Base-by-base conservation (phyloP, 2,797 vertebrate species). In the Molossus alvarezi region DNA sequence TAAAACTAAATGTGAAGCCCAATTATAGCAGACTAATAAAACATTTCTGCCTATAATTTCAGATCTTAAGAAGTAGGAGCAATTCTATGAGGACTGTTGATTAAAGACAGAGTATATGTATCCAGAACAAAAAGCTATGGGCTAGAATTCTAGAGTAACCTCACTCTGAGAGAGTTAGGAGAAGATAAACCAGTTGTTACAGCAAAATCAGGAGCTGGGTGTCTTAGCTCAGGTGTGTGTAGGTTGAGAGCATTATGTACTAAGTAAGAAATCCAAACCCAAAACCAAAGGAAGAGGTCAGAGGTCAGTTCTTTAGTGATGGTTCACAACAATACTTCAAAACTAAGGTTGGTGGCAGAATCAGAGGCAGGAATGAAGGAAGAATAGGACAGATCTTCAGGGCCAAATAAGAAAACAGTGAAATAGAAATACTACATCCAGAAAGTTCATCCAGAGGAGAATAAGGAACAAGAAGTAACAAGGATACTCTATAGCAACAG, bases 1-100 rank as follows among this genome's bases (percentile, higher is more conserved):
- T 84, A 71, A 75, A 53, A 88, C 51, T 87, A 91, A 80, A 92
- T 86, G 83, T 88, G 53, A 87, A 94, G 25, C 18, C 20, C 10
- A 67, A n/a, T 77, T 91, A 90, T 23, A 89, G 23, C 11, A 96
- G 14, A 55, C 0, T 84, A 91, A 84, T 53, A 84, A 71, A 92
- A 69, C 18, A 71, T 29, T 11, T 62, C 79, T 86, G 13, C n/a
- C 33, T 64, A 6, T 15, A 84, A 62, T 76, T 91, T 80, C 60
- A 80, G 37, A 81, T 86, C 25, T n/a, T 92, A 45, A 82, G 33
- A 62, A 5, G 11, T 45, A 80, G 89, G 27, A 88, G 65, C 64
- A 71, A 53, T 3, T 33, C 9, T 17, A 23, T 48, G 18, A 94
- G n/a, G 27, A 80, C 3, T 29, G 15, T 12, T 55, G 27, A 76